These are phyloP conservation scores for Nomada flava DNA, from an alignment of 2,888 invertebrate species.

Conservation along the genomic window DNA sequence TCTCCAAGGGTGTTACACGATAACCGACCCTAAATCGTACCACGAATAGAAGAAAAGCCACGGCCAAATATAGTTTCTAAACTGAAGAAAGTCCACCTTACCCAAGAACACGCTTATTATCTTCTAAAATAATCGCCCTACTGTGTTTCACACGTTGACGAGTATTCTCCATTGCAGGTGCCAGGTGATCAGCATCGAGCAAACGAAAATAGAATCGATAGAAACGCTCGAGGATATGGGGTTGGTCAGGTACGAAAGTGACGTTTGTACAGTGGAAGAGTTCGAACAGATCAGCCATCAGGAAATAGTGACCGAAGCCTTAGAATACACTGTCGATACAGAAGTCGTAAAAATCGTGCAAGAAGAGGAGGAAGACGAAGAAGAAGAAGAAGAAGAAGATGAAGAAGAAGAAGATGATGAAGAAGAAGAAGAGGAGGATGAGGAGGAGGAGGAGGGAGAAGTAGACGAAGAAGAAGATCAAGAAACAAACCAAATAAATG, in stretches of 20 bases:
- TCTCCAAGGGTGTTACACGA: neutral
- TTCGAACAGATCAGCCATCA: slow-evolving; percentile 59
- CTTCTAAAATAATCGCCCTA: neutral
- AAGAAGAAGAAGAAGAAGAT: slow-evolving; percentile 15
- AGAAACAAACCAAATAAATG: neutral
- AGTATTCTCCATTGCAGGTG: slow-evolving; percentile 67
- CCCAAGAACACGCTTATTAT: slow-evolving; percentile 39
- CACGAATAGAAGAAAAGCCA: slow-evolving; percentile 38
- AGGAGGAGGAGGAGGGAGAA: neutral
- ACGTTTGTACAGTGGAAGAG: slow-evolving; percentile 54
- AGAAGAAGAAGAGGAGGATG: neutral
- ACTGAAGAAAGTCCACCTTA: slow-evolving; percentile 28
- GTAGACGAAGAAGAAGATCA: too few relatives aligned
- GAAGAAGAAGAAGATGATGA: neutral
- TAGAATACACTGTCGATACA: slow-evolving; percentile 33
- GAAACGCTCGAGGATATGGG: slow-evolving; percentile 51
- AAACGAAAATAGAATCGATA: slow-evolving; percentile 44
- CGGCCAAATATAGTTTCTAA: slow-evolving; percentile 17
- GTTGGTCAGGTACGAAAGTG: slow-evolving; percentile 57
- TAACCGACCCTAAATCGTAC: slow-evolving; percentile 13
- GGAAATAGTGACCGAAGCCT: slow-evolving; percentile 55
- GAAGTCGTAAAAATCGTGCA: neutral
- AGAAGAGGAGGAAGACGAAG: too few relatives aligned
- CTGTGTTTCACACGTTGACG: slow-evolving; percentile 51
- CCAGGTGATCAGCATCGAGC: slow-evolving; percentile 48